These are phyloP conservation scores for Oasisia sp. DNA, from an alignment of 2,888 invertebrate species.

Conservation along the genomic window DNA sequence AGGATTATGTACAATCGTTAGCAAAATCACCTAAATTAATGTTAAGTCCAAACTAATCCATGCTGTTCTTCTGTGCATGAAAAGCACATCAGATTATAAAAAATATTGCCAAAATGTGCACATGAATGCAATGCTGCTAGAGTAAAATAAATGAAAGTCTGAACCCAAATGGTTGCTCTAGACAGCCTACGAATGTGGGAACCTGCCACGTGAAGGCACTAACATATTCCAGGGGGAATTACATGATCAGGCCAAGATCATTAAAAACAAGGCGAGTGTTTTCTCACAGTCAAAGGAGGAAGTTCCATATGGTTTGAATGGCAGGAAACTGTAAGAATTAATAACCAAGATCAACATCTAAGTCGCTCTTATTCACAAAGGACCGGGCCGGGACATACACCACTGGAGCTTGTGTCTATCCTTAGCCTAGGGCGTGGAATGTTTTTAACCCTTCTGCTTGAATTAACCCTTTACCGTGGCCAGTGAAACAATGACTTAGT, in stretches of 20 bases:
- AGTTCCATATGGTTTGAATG: background rate
- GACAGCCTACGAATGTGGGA: background rate
- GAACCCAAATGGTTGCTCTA: background rate
- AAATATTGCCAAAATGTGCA: background rate
- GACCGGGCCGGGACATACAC: background rate
- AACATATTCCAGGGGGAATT: background rate
- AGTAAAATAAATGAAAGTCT: background rate
- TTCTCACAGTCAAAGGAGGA: background rate
- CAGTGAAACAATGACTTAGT: background rate
- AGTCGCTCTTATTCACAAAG: background rate
- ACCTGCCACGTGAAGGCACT: background rate
- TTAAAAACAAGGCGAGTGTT: background rate
- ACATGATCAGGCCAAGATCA: background rate
- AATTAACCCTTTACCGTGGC: background rate
- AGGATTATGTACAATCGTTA: background rate
- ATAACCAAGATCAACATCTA: background rate
- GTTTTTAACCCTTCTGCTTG: background rate
- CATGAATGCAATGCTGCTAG: background rate
- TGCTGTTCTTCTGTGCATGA: background rate
- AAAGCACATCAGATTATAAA: background rate
- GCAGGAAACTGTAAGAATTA: background rate
- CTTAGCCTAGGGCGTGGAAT: background rate
- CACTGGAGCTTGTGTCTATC: background rate
- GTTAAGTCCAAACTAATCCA: too few relatives aligned
- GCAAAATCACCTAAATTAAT: background rate